Base-by-base conservation (phyloP, 2,113 vertebrate species). In the Onychostoma macrolepis region DNA sequence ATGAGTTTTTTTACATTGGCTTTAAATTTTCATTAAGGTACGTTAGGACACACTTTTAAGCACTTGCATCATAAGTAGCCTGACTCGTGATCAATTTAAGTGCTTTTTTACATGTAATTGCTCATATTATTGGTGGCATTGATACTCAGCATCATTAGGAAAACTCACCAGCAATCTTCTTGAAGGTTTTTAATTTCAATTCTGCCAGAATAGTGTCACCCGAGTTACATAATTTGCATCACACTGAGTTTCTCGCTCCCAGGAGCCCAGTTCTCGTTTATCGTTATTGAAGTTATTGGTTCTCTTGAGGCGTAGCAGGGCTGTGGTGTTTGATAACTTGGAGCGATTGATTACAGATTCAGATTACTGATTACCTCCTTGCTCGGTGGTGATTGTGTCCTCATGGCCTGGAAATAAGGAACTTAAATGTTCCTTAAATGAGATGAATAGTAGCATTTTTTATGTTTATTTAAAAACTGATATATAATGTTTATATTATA, bases 241-340 rank as follows among this genome's bases (percentile, higher is more conserved):
- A 78, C 24, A 30, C 50, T 12, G 80, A 26, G 56, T 69, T 82
- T 79, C 53, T 80, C 19, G 17, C 45, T 84, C 76, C 67, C 69
- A 56, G 53, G 58, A 45, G 17, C 12, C 26, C 80, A 53, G 26
- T 56, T 61, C n/a, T 48, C 36, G 10, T 79, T 78, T 63, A 79
- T 83, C 45, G 33, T 69, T 67, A 83, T 69, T 48, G 63, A 67
- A 69, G n/a, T 83, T 48, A 69, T 67, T 17, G 41, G 58, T 15
- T 86, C 33, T 65, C 30, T 63, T 33, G 81, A 28, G 56, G 28
- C n/a, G n/a, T 56, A 67, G 38, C 80, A 78, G 69, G 43, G 2
- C 50, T 89, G n/a, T 86, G 83, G 74, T 84, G 11, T 48, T 77
- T 28, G 75, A 77, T 74, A 56, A 43, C 63, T 84, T 28, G 63